phyloP scores from a whole-genome alignment of 1,140 invertebrate species.

The Halyomorpha halys region DNA sequence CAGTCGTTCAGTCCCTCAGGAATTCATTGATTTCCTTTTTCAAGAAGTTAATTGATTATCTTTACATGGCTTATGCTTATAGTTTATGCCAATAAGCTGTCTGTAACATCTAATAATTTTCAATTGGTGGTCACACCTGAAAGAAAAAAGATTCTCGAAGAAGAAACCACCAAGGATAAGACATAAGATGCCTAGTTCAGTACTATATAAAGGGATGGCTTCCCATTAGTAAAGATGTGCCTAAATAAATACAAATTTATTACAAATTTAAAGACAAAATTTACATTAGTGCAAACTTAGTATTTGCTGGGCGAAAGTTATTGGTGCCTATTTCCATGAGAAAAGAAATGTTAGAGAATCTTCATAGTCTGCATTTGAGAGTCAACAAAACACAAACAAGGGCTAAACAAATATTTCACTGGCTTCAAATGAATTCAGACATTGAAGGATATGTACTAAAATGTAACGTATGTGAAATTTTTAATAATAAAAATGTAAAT shows the following conservation, averaged over 20 bases:
- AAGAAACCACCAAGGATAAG: no score
- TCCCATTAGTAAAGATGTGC: no score
- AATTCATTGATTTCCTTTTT: no score
- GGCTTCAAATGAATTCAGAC: not conserved
- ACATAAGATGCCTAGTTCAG: no score
- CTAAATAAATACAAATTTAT: not conserved
- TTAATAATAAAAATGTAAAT: not conserved
- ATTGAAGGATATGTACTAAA: not conserved
- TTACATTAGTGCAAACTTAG: not conserved
- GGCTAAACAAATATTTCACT: not conserved
- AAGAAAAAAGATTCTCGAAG: no score
- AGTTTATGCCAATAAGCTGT: no score
- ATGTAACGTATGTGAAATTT: not conserved
- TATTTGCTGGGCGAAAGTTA: not conserved
- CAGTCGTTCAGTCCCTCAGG: no score
- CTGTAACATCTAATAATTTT: no score
- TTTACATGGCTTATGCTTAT: no score
- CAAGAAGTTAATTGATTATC: no score
- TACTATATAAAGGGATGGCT: no score
- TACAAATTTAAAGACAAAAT: constrained; percentile 2
- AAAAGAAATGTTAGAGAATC: not conserved
- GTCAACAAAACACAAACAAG: not conserved
- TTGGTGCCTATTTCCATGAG: not conserved
- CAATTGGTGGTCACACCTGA: no score
- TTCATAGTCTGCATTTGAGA: not conserved